Evolutionary conservation across 2,113 vertebrate species (phyloP).

Genomic region (Aplodontia rufa): DNA sequence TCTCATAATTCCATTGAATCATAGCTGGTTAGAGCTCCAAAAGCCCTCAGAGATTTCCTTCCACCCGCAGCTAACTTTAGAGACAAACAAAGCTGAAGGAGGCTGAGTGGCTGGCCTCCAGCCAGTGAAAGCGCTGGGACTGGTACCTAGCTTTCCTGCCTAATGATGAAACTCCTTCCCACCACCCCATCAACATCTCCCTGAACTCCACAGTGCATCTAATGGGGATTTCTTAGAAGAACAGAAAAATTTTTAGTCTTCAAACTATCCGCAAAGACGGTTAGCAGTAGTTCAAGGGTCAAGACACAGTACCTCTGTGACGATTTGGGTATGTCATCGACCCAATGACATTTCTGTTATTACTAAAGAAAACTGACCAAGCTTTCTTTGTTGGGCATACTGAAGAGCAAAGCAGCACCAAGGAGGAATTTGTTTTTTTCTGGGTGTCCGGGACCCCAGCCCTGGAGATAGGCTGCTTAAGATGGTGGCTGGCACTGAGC

Average conservation of each 20-base stretch:
- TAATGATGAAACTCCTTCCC: neutral
- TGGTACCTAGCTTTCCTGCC: neutral
- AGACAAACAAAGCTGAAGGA: slow-evolving; percentile 41
- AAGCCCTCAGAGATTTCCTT: neutral
- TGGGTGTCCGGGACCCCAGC: no score
- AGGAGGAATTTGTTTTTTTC: neutral
- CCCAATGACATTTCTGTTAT: neutral
- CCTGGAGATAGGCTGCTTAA: no score
- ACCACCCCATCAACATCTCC: neutral
- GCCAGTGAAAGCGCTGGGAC: neutral
- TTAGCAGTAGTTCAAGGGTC: neutral
- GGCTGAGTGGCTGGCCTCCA: slow-evolving; percentile 41
- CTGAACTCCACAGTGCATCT: neutral
- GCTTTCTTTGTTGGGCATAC: neutral
- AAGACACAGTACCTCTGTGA: neutral
- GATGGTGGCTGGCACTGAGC: no score
- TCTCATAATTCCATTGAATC: neutral
- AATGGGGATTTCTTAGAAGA: neutral
- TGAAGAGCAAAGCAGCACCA: neutral
- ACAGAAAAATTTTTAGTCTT: neutral
- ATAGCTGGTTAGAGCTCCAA: neutral
- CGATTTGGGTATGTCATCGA: no score
- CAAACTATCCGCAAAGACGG: neutral
- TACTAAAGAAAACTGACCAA: neutral
- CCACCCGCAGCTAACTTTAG: slow-evolving; percentile 40